Evolutionary conservation across 1,140 invertebrate species (phyloP), one percentile per base, ranked within the genome.

Genomic region (Heliconius himera): DNA sequence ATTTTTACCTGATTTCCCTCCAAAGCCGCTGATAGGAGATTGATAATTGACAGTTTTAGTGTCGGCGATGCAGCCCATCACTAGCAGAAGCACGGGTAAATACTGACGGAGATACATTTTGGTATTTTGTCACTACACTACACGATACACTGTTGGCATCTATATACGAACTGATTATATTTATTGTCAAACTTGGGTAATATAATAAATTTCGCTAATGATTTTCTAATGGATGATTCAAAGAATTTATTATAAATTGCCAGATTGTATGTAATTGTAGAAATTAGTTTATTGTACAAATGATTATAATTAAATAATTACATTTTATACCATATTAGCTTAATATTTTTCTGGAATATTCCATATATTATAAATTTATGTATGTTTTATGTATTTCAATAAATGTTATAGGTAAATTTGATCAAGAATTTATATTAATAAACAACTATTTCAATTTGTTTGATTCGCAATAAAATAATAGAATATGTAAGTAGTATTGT

Each of bases 1-100:
- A 1, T 1, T 38, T 71, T 87, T 89, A 91, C 91, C 91, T 91
- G 91, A 75, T 83, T 93, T 92, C 38, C 83, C 82, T 29, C 82
- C 84, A 77, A 84, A 82, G 66, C 79, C 87, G 60, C 81, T 84
- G 22, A 89, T 77, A 5, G 87, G 80, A 9, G 86, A 83, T 78
- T 90, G 89, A 75, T 92, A 93, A 78, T 83, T 91, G 22, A 88
- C 89, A 1, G 92, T 90, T 79, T 89, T 90, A 36, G 92, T 88
- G 77, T 89, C 85, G 13, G 85, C 90, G 29, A 93, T 87, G 81
- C 89, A 92, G 75, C 85, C 85, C 88, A 90, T 88, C 49, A 93
- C 70, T 20, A 92, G 70, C 60, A 92, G 22, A 26, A 90, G 33
- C 26, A 87, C 83, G 22, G 85, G 84, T 54, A 90, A 73, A 22